phyloP scores from a whole-genome alignment of 2,797 vertebrate genomes.

The Emys orbicularis region DNA sequence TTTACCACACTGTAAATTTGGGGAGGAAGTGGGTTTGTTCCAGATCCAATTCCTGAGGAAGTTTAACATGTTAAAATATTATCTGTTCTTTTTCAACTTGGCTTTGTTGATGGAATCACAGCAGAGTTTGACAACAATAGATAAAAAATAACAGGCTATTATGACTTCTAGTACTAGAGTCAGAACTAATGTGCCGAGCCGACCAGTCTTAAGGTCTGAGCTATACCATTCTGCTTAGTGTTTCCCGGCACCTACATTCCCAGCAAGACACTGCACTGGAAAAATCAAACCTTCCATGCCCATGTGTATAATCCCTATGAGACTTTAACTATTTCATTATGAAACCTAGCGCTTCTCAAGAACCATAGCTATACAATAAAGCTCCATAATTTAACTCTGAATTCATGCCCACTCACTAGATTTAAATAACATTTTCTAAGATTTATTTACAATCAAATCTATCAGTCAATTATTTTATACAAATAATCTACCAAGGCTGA shows the following conservation, averaged over 20 bases:
- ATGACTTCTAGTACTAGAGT: background rate
- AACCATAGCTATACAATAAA: accelerated
- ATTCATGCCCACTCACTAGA: accelerated
- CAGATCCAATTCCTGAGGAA: conserved; percentile 62
- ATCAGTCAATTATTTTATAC: background rate
- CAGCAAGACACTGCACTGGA: background rate
- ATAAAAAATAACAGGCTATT: conserved; percentile 43
- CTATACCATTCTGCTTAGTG: background rate
- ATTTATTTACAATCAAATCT: background rate
- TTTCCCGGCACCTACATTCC: conserved; percentile 49
- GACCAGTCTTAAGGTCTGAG: background rate
- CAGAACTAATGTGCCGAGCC: background rate
- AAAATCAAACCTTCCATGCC: background rate
- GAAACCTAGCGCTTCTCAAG: background rate
- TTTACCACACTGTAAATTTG: background rate
- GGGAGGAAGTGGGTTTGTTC: conserved; percentile 58
- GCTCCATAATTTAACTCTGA: accelerated
- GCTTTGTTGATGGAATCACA: conserved; percentile 50
- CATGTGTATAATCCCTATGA: background rate
- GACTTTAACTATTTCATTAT: background rate
- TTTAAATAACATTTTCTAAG: accelerated
- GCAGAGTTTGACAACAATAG: conserved; percentile 53
- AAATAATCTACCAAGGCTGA: accelerated
- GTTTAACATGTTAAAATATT: conserved; percentile 67
- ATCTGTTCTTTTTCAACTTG: conserved; percentile 74